Conservation (phyloP, 2,797 vertebrate species). For the Oreochromis grahami region DNA sequence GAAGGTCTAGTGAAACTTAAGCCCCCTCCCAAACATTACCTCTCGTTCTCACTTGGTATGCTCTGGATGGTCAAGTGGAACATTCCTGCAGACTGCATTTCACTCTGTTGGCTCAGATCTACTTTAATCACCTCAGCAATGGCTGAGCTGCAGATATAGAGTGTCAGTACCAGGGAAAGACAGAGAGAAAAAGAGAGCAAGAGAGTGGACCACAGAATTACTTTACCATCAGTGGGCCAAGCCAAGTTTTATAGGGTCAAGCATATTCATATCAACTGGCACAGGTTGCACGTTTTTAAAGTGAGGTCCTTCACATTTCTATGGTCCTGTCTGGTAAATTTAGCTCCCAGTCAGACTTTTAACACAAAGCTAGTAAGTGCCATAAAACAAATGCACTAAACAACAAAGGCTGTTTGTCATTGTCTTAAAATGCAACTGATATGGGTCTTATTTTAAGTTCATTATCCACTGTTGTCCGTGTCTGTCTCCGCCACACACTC, state of each 20-base stretch:
- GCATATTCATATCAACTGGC: background rate
- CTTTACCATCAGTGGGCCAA: slow-evolving; percentile 39
- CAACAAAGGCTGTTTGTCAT: background rate
- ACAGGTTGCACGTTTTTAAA: background rate
- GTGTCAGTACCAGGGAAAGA: slow-evolving; percentile 59
- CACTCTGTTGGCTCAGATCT: slow-evolving; percentile 64
- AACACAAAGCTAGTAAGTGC: background rate
- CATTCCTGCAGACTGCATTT: slow-evolving; percentile 71
- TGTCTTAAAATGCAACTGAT: background rate
- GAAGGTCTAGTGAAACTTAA: slow-evolving; percentile 63
- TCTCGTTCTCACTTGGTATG: slow-evolving; percentile 66
- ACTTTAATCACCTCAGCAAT: slow-evolving; percentile 70
- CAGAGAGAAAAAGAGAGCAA: background rate
- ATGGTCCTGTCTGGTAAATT: background rate
- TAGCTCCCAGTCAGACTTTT: background rate
- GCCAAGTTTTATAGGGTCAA: slow-evolving; percentile 33
- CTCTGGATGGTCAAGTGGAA: slow-evolving; percentile 76
- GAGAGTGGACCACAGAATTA: slow-evolving; percentile 14
- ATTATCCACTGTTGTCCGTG: background rate
- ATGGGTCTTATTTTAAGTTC: background rate
- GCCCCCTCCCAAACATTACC: slow-evolving; percentile 27
- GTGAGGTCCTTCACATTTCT: background rate
- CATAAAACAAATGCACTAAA: background rate
- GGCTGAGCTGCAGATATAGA: slow-evolving; percentile 60
- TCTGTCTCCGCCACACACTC: background rate